Percentiles rank a stretch among this genome's conserved stretches.
Evolutionary conservation across 2,113 vertebrate species (phyloP).

Genomic region (Tauraco erythrolophus): DNA sequence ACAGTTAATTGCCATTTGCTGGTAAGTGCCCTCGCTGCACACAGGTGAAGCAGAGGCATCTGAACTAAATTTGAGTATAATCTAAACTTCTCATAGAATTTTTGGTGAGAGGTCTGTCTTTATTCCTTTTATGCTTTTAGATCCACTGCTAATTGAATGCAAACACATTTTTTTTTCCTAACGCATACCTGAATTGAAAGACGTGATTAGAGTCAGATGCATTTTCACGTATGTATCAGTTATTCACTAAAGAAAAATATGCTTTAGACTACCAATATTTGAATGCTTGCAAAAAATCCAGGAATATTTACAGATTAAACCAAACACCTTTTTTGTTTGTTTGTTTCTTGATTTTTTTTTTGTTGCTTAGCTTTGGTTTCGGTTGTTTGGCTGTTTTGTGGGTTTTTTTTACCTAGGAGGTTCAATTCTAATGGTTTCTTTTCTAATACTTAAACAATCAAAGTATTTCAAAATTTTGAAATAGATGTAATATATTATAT

Average conservation of each 20-base stretch:
- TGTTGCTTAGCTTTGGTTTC: background rate
- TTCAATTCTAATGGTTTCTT: background rate
- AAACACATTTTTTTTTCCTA: background rate
- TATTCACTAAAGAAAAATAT: background rate
- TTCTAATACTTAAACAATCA: background rate
- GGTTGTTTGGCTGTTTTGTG: no score
- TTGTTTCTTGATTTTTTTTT: no score
- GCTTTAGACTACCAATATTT: background rate
- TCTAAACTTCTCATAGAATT: background rate
- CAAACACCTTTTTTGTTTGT: background rate
- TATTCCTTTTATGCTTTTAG: background rate
- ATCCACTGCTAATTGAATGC: background rate
- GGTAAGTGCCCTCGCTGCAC: rapidly evolving
- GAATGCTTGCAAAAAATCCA: background rate
- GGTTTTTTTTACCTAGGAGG: rapidly evolving
- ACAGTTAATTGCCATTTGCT: background rate
- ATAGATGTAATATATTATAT: background rate
- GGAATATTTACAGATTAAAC: background rate
- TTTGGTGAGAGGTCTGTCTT: background rate
- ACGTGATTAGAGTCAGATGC: background rate
- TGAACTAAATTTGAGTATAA: background rate
- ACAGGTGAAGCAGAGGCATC: background rate
- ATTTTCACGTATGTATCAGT: background rate
- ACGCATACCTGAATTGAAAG: background rate
- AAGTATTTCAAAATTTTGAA: background rate